Percentiles rank a stretch among this genome's conserved stretches.
Conservation (phyloP, 1,140 invertebrate species). For the Heliconius eleuchia region DNA sequence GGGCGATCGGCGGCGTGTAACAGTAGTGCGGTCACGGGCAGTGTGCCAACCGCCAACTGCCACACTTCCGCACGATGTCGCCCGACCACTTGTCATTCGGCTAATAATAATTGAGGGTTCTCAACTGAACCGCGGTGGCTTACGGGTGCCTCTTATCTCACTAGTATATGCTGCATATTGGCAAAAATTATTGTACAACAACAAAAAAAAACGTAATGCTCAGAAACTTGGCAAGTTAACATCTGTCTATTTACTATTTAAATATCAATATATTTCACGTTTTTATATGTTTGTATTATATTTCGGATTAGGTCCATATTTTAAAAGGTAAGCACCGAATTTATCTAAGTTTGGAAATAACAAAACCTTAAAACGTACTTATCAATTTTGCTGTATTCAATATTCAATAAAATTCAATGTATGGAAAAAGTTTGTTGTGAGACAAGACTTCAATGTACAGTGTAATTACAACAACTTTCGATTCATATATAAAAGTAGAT, state of each 20-base stretch:
- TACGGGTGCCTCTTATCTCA: neutral
- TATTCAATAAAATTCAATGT: neutral
- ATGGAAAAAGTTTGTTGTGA: neutral
- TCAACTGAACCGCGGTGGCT: conserved; percentile 22
- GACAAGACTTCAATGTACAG: neutral
- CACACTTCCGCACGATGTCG: conserved; percentile 56
- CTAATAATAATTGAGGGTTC: conserved; percentile 50
- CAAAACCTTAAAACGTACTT: neutral
- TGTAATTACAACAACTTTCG: conserved; percentile 10
- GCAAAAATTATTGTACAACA: neutral
- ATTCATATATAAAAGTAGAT: conserved; percentile 10
- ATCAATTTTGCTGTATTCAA: neutral
- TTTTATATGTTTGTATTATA: too few relatives aligned
- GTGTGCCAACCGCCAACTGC: conserved; percentile 57
- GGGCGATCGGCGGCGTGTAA: conserved; percentile 28
- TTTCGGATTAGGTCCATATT: too few relatives aligned
- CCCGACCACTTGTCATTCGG: conserved; percentile 56
- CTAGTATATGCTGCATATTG: neutral
- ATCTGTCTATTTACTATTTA: neutral
- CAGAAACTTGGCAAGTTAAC: neutral
- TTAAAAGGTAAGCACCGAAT: too few relatives aligned
- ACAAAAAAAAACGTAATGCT: neutral
- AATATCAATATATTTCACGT: too few relatives aligned
- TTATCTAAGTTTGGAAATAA: neutral
- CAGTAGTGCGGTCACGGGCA: conserved; percentile 57